These are phyloP conservation scores for Listrodromus nycthemerus DNA, from an alignment of 2,888 invertebrate species.

Conservation along the genomic window DNA sequence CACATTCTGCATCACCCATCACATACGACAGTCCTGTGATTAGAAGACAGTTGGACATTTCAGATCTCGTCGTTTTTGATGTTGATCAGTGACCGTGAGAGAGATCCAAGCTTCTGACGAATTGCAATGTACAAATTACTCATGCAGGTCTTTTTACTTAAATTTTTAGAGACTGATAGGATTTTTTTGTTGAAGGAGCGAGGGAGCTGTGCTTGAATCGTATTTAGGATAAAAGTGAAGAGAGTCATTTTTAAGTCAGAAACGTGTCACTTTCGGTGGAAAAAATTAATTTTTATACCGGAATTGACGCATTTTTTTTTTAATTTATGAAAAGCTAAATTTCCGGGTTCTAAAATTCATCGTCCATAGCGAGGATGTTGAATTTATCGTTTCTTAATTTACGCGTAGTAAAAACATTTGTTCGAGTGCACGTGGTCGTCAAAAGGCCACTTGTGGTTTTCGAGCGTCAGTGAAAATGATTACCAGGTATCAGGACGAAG, in stretches of 20 bases:
- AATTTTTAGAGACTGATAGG: too few species aligned
- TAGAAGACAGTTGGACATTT: constrained; percentile 23
- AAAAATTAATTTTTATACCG: too few species aligned
- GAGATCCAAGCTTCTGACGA: background rate
- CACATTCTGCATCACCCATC: constrained; percentile 2
- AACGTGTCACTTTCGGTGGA: too few species aligned
- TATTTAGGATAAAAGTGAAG: too few species aligned
- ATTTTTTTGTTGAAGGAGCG: too few species aligned
- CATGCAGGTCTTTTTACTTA: too few species aligned
- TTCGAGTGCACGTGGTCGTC: background rate
- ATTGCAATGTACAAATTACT: background rate
- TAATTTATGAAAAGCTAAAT: background rate
- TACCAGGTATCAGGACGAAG: background rate
- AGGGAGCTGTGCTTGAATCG: too few species aligned
- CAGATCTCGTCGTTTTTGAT: background rate
- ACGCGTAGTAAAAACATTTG: background rate
- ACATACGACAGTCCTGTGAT: constrained; percentile 14
- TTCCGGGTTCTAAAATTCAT: background rate
- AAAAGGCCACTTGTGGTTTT: background rate
- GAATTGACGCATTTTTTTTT: background rate
- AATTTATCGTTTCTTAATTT: background rate
- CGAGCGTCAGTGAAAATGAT: background rate
- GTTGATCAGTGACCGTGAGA: background rate
- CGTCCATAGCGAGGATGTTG: background rate
- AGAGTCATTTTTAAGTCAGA: background rate